phyloP scores from a whole-genome alignment of 2,797 vertebrate species.

The Gadopsis bispinosus region DNA sequence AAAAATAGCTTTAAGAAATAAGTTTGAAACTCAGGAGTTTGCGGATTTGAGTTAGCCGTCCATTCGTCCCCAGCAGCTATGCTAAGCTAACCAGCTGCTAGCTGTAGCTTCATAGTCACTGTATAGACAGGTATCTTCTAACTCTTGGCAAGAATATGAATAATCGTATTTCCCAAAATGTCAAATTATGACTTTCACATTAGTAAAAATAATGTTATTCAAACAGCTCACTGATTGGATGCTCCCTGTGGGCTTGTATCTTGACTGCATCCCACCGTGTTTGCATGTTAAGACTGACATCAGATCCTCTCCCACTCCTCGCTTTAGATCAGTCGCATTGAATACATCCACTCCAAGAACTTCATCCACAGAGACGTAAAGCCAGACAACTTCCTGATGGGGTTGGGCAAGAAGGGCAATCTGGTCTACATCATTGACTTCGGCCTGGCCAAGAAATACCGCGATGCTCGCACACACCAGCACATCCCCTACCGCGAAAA shows the following conservation, averaged over 20 bases:
- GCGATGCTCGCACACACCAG: slow-evolving; percentile 96
- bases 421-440: slow-evolving; percentile 98
- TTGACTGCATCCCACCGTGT: background rate
- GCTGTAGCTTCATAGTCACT: too few species aligned
- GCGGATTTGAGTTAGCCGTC: too few species aligned
- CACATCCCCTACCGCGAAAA: slow-evolving; percentile 98
- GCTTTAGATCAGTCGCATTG: slow-evolving; percentile 94
- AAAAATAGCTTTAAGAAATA: too few species aligned
- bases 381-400: slow-evolving; percentile 98
- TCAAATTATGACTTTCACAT: too few species aligned
- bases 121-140: too few species aligned
- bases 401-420: slow-evolving; percentile 96
- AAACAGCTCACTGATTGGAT: background rate
- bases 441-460: slow-evolving; percentile 96
- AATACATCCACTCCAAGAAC: slow-evolving; percentile 99
- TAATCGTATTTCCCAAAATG: too few species aligned
- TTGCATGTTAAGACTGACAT: background rate
- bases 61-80: too few species aligned
- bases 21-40: background rate
- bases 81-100: too few species aligned
- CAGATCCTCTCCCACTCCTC: too few species aligned
- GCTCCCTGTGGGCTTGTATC: background rate
- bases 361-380: slow-evolving; percentile 98
- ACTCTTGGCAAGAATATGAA: too few species aligned
- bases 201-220: too few species aligned